phyloP scores from a whole-genome alignment of 2,888 invertebrate species.

The Conchocele bisecta region DNA sequence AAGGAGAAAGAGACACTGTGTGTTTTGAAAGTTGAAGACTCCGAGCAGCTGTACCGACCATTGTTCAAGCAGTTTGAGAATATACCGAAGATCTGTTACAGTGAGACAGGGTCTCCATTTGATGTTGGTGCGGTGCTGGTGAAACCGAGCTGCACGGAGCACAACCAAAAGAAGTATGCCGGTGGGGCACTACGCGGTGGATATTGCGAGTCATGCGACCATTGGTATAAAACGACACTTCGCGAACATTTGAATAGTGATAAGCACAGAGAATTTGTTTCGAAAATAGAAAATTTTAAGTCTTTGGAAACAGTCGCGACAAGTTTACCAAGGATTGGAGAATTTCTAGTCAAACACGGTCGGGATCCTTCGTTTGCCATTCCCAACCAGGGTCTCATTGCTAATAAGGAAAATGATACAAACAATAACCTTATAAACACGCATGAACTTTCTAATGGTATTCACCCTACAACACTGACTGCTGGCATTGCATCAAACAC shows the following conservation, averaged over 20 bases:
- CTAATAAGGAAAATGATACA: too few species aligned
- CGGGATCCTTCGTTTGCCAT: neutral
- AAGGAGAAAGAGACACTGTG: constrained; percentile 53
- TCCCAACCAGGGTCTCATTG: too few species aligned
- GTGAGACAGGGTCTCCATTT: constrained; percentile 63
- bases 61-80: constrained; percentile 61
- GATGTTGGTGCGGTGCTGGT: constrained; percentile 58
- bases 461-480: too few species aligned
- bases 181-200: constrained; percentile 49
- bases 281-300: constrained; percentile 50
- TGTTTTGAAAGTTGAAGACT: constrained; percentile 60
- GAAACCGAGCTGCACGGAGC: constrained; percentile 41
- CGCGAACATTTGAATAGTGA: constrained; percentile 62
- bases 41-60: constrained; percentile 55
- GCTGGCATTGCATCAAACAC: too few species aligned
- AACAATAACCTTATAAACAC: neutral
- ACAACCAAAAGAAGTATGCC: constrained; percentile 48
- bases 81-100: constrained; percentile 56
- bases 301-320: constrained; percentile 48
- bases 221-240: constrained; percentile 64
- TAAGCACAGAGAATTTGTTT: constrained; percentile 60
- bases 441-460: neutral
- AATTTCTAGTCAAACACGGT: constrained; percentile 49
- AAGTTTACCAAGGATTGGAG: constrained; percentile 50
- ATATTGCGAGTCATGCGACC: constrained; percentile 67